phyloP scores from a whole-genome alignment of 2,797 vertebrate genomes.

The Melopsittacus undulatus region DNA sequence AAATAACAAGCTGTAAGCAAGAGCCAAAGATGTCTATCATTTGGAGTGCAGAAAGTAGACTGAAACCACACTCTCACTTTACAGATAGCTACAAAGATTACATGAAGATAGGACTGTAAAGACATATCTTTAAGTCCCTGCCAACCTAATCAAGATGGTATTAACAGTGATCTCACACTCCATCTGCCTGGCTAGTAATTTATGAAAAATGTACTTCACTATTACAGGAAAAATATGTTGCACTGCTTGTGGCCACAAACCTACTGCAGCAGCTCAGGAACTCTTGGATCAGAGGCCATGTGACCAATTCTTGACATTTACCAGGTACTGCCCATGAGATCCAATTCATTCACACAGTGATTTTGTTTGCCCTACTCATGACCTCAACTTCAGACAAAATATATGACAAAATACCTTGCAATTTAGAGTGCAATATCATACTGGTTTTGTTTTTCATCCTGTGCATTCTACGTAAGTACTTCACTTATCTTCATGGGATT shows the following conservation, averaged over 20 bases:
- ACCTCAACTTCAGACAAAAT: conserved; percentile 1
- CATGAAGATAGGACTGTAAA: conserved; percentile 68
- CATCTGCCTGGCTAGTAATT: conserved; percentile 72
- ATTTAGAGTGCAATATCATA: background rate
- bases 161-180: conserved; percentile 74
- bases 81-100: conserved; percentile 70
- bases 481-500: background rate
- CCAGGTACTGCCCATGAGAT: conserved; percentile 30
- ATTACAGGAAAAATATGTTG: conserved; percentile 68
- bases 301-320: conserved; percentile 54
- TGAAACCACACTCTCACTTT: conserved; percentile 62
- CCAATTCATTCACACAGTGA: background rate
- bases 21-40: conserved; percentile 69
- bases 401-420: background rate
- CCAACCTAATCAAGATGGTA: conserved; percentile 74
- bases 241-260: conserved; percentile 58
- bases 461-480: background rate
- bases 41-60: conserved; percentile 61
- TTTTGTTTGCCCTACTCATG: background rate
- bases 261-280: conserved; percentile 53
- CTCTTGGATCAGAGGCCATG: conserved; percentile 16
- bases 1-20: conserved; percentile 60
- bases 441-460: background rate
- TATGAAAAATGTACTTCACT: conserved; percentile 64
- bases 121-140: conserved; percentile 68